Conservation (phyloP, 2,797 vertebrate species). For the Petrocephalus schoutedeni region DNA sequence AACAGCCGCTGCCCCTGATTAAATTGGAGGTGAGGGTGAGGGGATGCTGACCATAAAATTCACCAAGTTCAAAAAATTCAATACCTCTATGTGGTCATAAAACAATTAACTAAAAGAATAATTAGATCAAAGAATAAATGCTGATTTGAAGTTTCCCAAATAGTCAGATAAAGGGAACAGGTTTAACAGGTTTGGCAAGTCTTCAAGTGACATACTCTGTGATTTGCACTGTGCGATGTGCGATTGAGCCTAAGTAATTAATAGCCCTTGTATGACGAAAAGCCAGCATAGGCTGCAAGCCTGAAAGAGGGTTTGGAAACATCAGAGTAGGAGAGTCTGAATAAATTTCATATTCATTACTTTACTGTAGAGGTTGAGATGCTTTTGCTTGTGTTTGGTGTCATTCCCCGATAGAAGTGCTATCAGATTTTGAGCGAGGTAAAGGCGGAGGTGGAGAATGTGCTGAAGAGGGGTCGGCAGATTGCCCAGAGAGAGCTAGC, state of each 20-base stretch:
- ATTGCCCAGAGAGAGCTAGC: slow-evolving; percentile 93
- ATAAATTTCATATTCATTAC: neutral
- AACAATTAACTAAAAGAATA: neutral
- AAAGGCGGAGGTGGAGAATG: slow-evolving; percentile 95
- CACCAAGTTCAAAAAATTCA: neutral
- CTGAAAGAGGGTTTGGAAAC: neutral
- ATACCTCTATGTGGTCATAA: neutral
- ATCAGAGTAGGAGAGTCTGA: neutral
- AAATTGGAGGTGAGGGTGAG: neutral
- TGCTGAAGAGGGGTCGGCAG: slow-evolving; percentile 93
- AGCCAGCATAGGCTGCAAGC: neutral
- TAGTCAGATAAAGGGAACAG: neutral
- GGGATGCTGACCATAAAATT: neutral
- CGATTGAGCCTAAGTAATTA: neutral
- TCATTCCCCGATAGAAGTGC: slow-evolving; percentile 70
- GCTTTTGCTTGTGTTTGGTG: neutral
- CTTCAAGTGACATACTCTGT: neutral
- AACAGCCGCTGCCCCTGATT: neutral
- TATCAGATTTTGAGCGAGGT: slow-evolving; percentile 93
- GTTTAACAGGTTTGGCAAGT: neutral
- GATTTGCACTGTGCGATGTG: neutral
- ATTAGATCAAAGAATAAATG: neutral
- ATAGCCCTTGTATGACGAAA: neutral
- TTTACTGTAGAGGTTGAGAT: neutral
- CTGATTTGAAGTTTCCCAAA: neutral